Base-by-base conservation (phyloP, 2,797 vertebrate species). In the Bucorvus abyssinicus region DNA sequence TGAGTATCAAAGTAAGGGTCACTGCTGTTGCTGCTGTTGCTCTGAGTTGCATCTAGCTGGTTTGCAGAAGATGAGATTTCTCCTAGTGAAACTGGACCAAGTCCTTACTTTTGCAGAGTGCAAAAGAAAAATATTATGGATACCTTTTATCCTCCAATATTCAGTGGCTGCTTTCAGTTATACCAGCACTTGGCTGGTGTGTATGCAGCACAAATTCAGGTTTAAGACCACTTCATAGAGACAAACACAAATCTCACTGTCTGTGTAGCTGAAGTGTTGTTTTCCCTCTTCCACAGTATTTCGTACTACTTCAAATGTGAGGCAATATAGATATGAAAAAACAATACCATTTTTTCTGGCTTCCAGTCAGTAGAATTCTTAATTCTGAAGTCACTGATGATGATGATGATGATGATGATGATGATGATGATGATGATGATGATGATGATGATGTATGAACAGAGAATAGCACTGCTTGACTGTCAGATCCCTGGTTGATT, bases 371-470 rank as follows among this genome's bases (percentile, higher is more conserved):
- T 36, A 84, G 26, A 61, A 40, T 55, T 84, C 22, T 84, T 79
- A 44, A 63, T 84, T 93, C 67, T 76, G 12, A 87, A 89, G 40
- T 44, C 14, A 1, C 9, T 87, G 60, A 1, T 50, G 47, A 0
- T 79, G 38, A 1, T 50, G 52, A 0, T 78, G 36, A 1, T 61
- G 32, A 42, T 86, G 38, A 40, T 86, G 59, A 1, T 49, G 50
- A 0, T 78, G 38, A 1, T 49, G 52, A 0, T 79, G 38, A 1
- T 50, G 52, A 0, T 86, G 49, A 49, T 84, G 60, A 1, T 50
- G 52, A 0, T 79, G 38, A 1, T 50, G 52, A 0, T 78, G 36
- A 1, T 61, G 19, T 53, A 10, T 73, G 45, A 86, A 65, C 15
- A 50, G 3, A 20, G 40, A 67, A 55, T 34, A 89, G 30, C n/a